Evolutionary conservation across 2,888 invertebrate species (phyloP), one percentile per base, ranked within the genome.

Genomic region (Chrysolina haemoptera): DNA sequence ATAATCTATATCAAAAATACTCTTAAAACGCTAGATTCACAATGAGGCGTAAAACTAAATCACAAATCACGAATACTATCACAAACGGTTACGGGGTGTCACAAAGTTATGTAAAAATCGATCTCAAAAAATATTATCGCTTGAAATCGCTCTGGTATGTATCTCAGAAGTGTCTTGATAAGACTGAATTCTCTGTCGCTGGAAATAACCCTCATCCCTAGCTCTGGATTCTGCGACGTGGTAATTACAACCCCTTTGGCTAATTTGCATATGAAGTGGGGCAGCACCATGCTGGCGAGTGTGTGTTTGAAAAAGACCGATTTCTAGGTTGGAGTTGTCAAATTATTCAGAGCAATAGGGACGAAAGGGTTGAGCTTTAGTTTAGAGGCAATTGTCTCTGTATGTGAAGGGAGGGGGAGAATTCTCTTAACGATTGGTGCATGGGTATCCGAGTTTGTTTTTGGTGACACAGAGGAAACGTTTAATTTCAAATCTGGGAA

Each of bases 321-420:
- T n/a, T n/a, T 46, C 48, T 43, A 46, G 73, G 68, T 43, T 66
- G 71, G 73, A 62, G 46, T 65, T 48, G 68, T 10, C 16, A 46
- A 35, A 62, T 50, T 66, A 76, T 66, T 48, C 72, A 71, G 79
- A 77, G 77, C 79, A 76, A 79, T 77, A 48, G 74, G 67, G 50
- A 63, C 55, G 18, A 76, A 77, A 77, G 79, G 79, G 77, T 77
- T 78, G 74, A 70, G 35, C 67, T 50, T 66, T 40, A 43, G 22
- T 64, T 59, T 22, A 63, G 18, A 40, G 59, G 18, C 50, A 68
- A 18, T 65, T 53, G 46, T 66, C 68, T 48, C 6, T n/a, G 40
- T 11, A 1, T n/a, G 40, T 11, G 12, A 18, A 12, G 48, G 40
- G 72, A 43, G 48, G 75, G 76, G 68, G 53, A 40, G 14, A 10